Evolutionary conservation across 2,888 invertebrate genomes (phyloP).

Genomic region (Philaethria dido): DNA sequence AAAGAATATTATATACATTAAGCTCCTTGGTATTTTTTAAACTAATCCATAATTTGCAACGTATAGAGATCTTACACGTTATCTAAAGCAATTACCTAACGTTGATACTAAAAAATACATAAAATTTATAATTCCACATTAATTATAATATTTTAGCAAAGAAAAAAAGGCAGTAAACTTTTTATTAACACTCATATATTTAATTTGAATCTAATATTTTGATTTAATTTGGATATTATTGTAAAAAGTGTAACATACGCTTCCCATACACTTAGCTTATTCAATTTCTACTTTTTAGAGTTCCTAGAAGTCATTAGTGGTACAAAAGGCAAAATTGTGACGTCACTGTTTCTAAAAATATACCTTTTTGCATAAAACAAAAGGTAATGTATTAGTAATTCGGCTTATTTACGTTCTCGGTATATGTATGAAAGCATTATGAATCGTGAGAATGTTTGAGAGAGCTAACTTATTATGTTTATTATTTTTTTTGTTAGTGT

Average conservation of each 20-base stretch:
- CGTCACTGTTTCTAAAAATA: neutral
- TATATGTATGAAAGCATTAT: conserved; percentile 19
- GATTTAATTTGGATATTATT: neutral
- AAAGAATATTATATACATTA: no score
- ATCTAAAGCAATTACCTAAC: conserved; percentile 11
- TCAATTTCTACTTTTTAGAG: neutral
- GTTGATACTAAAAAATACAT: conserved; percentile 10
- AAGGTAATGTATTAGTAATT: conserved; percentile 6
- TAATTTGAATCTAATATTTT: neutral
- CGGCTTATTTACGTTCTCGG: conserved; percentile 24
- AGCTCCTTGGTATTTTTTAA: neutral
- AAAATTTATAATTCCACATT: conserved; percentile 8
- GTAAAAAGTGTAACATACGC: neutral
- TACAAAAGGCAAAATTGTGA: neutral
- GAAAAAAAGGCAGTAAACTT: neutral
- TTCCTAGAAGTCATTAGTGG: conserved; percentile 12
- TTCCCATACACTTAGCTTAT: neutral
- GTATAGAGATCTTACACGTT: neutral
- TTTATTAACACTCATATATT: conserved; percentile 2
- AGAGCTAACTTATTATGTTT: neutral
- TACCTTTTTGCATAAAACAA: conserved; percentile 13
- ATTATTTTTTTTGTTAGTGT: no score
- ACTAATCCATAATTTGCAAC: neutral
- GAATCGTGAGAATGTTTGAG: neutral
- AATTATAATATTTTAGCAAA: neutral